These are phyloP conservation scores for Onychomys leucogaster DNA, from an alignment of 2,797 vertebrate species.

Conservation along the genomic window DNA sequence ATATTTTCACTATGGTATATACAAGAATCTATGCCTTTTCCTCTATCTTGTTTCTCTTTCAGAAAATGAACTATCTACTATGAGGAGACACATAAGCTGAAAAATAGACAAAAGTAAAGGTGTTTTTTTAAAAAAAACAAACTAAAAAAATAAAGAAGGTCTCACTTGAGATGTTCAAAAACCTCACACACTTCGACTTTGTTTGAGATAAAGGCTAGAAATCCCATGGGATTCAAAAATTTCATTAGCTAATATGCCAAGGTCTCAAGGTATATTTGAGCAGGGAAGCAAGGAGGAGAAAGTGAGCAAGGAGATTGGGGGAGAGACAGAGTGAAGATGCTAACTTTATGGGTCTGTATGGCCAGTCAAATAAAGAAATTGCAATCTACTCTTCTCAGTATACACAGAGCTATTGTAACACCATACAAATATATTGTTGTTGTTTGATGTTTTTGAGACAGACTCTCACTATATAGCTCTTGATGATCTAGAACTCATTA, in stretches of 20 bases:
- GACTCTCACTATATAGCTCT: not conserved
- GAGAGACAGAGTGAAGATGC: not conserved
- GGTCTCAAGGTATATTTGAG: constrained; percentile 26
- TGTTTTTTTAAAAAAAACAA: not conserved
- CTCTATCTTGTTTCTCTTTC: not conserved
- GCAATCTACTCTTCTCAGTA: not conserved
- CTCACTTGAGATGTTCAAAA: constrained; percentile 54
- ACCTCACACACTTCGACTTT: not conserved
- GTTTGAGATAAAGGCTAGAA: not conserved
- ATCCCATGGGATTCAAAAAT: constrained; percentile 15
- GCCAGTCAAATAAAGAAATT: constrained; percentile 37
- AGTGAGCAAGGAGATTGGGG: not conserved
- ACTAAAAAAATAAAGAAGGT: not conserved
- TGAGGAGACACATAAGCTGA: constrained; percentile 1
- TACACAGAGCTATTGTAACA: constrained; percentile 18
- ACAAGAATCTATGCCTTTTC: constrained; percentile 18
- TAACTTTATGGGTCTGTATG: constrained; percentile 25
- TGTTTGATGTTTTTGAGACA: not conserved
- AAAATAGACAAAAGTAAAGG: constrained; percentile 50
- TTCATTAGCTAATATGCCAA: not conserved
- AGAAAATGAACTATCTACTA: constrained; percentile 6
- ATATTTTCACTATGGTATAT: constrained; percentile 45
- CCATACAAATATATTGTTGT: not conserved
- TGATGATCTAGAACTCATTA: not conserved
- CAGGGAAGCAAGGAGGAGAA: not conserved